phyloP scores from a whole-genome alignment of 2,113 vertebrate genomes.

The Capra hircus region DNA sequence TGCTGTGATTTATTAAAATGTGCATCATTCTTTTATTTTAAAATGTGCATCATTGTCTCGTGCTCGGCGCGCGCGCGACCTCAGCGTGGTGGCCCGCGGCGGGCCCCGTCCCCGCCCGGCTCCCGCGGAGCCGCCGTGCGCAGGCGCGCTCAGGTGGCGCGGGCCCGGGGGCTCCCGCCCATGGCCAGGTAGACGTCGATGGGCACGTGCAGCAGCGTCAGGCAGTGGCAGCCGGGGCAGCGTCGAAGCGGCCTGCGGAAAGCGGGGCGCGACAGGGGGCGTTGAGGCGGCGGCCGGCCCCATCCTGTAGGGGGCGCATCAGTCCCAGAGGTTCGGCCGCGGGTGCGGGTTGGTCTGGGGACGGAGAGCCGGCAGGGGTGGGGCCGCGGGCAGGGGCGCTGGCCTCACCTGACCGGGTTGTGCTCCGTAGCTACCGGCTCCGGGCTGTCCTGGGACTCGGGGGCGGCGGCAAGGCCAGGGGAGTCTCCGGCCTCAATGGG shows the following conservation, averaged over 20 bases:
- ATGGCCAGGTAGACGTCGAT: slow-evolving; percentile 77
- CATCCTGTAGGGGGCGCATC: not conserved
- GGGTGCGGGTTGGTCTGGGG: not conserved
- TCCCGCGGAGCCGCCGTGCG: slow-evolving; percentile 33
- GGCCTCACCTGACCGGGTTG: slow-evolving; percentile 68
- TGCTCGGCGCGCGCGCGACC: slow-evolving; percentile 68
- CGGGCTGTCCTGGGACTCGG: slow-evolving; percentile 63
- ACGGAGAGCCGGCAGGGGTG: not conserved
- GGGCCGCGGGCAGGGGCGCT: not conserved
- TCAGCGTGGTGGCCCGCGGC: slow-evolving; percentile 49
- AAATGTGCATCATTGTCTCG: slow-evolving; percentile 76
- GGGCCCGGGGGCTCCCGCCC: slow-evolving; percentile 69
- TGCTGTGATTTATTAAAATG: slow-evolving; percentile 77
- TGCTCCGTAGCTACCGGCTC: slow-evolving; percentile 63
- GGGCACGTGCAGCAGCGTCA: slow-evolving; percentile 76
- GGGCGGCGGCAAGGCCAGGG: slow-evolving; percentile 61
- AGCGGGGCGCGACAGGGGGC: not conserved
- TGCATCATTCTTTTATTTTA: slow-evolving; percentile 76
- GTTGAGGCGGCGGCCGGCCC: not conserved
- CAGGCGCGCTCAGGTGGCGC: slow-evolving; percentile 67
- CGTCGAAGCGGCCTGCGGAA: slow-evolving; percentile 69
- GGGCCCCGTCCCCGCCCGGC: slow-evolving; percentile 38
- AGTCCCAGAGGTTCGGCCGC: not conserved
- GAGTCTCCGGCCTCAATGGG: slow-evolving; percentile 82
- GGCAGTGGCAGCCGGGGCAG: slow-evolving; percentile 77